These are phyloP conservation scores for Temnothorax curvispinosus DNA, from an alignment of 1,140 invertebrate species.

Conservation along the genomic window DNA sequence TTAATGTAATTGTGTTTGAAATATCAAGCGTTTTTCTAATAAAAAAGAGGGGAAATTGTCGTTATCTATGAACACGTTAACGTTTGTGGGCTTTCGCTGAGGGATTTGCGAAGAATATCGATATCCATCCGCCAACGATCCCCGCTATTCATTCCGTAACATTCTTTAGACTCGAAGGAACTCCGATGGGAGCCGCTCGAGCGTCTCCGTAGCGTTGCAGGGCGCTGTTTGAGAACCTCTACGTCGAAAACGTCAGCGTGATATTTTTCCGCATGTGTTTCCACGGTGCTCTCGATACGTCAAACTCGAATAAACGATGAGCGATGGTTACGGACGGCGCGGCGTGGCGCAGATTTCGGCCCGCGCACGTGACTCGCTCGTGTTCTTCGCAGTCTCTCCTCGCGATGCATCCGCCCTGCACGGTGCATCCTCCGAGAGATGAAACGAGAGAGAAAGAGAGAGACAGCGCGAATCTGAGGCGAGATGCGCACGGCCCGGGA, in stretches of 20 bases:
- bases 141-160: neutral
- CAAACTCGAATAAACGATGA: slow-evolving; percentile 46
- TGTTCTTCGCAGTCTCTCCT: slow-evolving; percentile 8
- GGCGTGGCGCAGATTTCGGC: slow-evolving; percentile 10
- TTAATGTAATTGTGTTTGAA: neutral
- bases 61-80: neutral
- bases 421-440: neutral
- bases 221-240: neutral
- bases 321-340: slow-evolving; percentile 21
- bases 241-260: neutral
- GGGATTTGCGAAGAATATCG: neutral
- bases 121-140: neutral
- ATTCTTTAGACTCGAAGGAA: neutral
- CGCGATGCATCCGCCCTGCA: neutral
- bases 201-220: neutral
- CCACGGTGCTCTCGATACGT: slow-evolving; percentile 52
- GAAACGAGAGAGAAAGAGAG: neutral
- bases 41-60: neutral
- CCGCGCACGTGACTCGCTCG: slow-evolving; percentile 18
- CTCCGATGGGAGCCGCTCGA: neutral
- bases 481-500: neutral
- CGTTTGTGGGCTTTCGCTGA: neutral
- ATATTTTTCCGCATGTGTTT: slow-evolving; percentile 45
- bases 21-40: neutral
- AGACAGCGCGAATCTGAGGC: neutral